Evolutionary conservation across 2,113 vertebrate genomes (phyloP).

Genomic region (Narcine bancroftii): DNA sequence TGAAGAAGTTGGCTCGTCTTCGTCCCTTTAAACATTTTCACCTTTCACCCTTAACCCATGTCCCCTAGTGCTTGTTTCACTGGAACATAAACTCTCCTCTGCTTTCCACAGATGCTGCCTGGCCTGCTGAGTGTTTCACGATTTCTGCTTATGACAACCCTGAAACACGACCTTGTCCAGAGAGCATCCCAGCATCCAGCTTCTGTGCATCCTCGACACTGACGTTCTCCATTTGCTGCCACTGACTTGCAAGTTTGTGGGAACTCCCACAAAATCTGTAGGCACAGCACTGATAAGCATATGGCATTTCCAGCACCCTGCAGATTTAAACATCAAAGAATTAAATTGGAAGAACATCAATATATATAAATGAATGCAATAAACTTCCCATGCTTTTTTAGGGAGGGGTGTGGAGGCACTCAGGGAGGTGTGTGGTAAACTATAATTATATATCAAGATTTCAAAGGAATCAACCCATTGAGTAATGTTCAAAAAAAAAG

Average conservation of each 20-base stretch:
- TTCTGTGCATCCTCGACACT: constrained; percentile 57
- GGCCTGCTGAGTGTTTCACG: too few species aligned
- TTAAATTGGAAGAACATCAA: background rate
- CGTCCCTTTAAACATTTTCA: too few species aligned
- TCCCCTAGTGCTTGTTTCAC: too few species aligned
- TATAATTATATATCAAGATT: background rate
- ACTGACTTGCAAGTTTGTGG: constrained; percentile 57
- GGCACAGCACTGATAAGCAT: constrained; percentile 86
- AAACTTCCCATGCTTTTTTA: background rate
- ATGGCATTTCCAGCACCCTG: constrained; percentile 87
- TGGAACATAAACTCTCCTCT: too few species aligned
- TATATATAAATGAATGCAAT: background rate
- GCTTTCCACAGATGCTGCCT: too few species aligned
- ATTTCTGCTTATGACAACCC: too few species aligned
- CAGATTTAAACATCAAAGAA: constrained; percentile 40
- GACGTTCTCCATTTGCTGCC: constrained; percentile 62
- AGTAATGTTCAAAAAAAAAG: background rate
- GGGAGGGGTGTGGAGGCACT: background rate
- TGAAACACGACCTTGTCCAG: constrained; percentile 59
- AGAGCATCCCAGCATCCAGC: constrained; percentile 58
- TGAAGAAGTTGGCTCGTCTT: too few species aligned
- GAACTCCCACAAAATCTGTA: constrained; percentile 72
- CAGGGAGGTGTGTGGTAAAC: background rate
- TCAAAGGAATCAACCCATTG: background rate
- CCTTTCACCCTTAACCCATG: too few species aligned